Evolutionary conservation across 2,888 invertebrate species (phyloP).

Genomic region (Alloscopus bannaensis): DNA sequence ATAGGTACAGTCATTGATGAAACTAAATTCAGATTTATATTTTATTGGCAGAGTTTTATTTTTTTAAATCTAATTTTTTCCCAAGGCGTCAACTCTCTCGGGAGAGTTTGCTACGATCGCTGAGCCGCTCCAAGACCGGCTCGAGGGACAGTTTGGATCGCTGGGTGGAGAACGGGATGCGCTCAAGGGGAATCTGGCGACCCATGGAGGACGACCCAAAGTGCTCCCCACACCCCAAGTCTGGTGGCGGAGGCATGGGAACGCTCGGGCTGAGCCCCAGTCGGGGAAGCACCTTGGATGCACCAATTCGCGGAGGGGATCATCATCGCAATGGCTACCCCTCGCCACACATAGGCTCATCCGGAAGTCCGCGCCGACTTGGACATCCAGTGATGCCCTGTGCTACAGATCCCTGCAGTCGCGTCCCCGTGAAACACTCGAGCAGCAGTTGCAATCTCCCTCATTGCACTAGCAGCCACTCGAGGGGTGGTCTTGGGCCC

Average conservation of each 20-base stretch:
- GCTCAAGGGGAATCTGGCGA: conserved; percentile 70
- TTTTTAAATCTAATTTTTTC: conserved; percentile 8
- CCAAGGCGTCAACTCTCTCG: conserved; percentile 71
- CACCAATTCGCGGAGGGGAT: conserved; percentile 30
- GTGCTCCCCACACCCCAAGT: conserved; percentile 25
- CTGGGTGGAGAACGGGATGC: conserved; percentile 73
- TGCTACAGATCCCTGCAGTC: conserved; percentile 27
- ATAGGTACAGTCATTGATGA: too few relatives aligned
- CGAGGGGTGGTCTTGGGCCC: conserved; percentile 36
- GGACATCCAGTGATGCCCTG: conserved; percentile 56
- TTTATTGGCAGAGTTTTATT: too few relatives aligned
- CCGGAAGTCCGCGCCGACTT: conserved; percentile 48
- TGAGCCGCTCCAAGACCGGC: conserved; percentile 72
- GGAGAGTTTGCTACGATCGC: conserved; percentile 72
- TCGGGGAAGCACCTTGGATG: conserved; percentile 44
- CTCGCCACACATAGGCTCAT: conserved; percentile 50
- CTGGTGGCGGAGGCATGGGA: conserved; percentile 23
- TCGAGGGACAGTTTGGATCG: conserved; percentile 73
- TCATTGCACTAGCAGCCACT: conserved; percentile 30
- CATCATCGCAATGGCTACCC: conserved; percentile 49
- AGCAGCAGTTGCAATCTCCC: conserved; percentile 43
- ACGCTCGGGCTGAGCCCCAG: conserved; percentile 33
- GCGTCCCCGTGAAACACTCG: conserved; percentile 50
- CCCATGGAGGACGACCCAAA: conserved; percentile 36
- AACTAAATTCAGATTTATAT: not conserved